Conservation (phyloP, 2,888 invertebrate genomes). For the Stictocephala bisonia region DNA sequence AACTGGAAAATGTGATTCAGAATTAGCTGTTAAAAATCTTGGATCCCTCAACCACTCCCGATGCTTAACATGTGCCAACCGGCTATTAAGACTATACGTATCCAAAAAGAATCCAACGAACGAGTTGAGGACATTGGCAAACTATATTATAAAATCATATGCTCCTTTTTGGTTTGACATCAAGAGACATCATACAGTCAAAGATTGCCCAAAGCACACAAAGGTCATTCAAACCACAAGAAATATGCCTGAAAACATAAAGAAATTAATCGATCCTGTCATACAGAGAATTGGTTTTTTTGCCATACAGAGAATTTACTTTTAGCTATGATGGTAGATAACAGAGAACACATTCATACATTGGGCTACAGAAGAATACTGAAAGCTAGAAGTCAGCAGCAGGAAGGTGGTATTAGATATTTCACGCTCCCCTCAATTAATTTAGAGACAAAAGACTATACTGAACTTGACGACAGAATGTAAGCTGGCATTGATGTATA, state of each 20-base stretch:
- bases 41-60: slow-evolving; percentile 5
- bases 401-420: neutral
- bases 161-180: slow-evolving; percentile 30
- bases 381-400: neutral
- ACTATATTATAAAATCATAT: neutral
- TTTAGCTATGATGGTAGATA: slow-evolving; percentile 1
- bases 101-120: neutral
- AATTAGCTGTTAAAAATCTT: slow-evolving; percentile 6
- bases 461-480: neutral
- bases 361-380: neutral
- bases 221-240: slow-evolving; percentile 1
- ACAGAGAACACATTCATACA: neutral
- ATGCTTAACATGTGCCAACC: slow-evolving; percentile 24
- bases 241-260: neutral
- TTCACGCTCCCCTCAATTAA: neutral
- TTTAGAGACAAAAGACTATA: neutral
- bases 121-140: slow-evolving; percentile 2
- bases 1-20: slow-evolving; percentile 46
- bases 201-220: neutral
- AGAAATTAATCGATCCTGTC: neutral
- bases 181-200: slow-evolving; percentile 52
- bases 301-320: neutral
- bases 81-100: slow-evolving; percentile 5
- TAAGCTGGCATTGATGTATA: neutral
- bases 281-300: neutral